Conservation (phyloP, 2,113 vertebrate species). For the Leucoraja erinaceus region DNA sequence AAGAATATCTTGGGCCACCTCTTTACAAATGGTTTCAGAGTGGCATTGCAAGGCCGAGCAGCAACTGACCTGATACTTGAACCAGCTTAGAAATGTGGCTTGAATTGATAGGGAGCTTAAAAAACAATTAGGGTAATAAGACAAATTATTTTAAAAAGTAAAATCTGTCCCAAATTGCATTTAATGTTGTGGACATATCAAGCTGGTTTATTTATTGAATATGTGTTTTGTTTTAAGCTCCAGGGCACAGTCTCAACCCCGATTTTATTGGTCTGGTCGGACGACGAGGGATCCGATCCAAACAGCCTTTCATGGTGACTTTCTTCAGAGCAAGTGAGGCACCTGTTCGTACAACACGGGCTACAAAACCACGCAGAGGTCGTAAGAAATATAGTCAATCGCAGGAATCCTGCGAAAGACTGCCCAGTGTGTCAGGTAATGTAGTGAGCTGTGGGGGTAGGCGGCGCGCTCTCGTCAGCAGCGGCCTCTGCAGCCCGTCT, state of each 20-base stretch:
- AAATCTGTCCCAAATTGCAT: neutral
- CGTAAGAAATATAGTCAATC: slow-evolving; percentile 4
- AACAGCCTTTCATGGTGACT: slow-evolving; percentile 91
- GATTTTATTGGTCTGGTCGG: slow-evolving; percentile 78
- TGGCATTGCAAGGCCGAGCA: neutral
- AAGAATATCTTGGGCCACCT: neutral
- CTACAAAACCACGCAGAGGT: slow-evolving; percentile 52
- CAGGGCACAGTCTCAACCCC: slow-evolving; percentile 77
- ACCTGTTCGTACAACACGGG: slow-evolving; percentile 63
- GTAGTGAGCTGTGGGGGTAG: too few relatives aligned
- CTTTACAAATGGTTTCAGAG: neutral
- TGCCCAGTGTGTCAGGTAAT: slow-evolving; percentile 9
- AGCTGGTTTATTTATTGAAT: neutral
- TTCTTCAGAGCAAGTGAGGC: slow-evolving; percentile 76
- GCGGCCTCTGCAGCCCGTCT: too few relatives aligned
- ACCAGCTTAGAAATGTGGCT: neutral
- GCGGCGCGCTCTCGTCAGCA: too few relatives aligned
- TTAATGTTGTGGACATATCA: neutral
- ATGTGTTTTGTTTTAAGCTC: neutral
- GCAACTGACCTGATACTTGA: neutral
- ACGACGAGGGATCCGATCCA: slow-evolving; percentile 70
- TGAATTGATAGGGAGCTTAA: neutral
- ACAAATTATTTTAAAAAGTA: neutral
- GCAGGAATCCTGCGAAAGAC: neutral
- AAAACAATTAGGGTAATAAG: neutral